A percentile compares a stretch with the other conserved stretches of the same genome.
Conservation (phyloP, 2,797 vertebrate species). For the Ctenopoma kingsleyae region DNA sequence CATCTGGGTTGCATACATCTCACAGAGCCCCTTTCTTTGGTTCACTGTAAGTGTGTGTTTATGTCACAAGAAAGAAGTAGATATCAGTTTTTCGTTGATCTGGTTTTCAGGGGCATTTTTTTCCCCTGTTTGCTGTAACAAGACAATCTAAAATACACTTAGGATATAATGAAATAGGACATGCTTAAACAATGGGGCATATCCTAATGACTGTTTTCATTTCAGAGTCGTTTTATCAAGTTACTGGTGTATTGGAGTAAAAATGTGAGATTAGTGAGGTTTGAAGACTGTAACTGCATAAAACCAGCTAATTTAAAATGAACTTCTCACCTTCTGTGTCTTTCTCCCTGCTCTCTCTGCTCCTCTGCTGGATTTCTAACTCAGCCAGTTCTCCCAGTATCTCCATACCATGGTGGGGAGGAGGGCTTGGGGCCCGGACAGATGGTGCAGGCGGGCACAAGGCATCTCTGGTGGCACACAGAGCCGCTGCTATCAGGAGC, state of each 20-base stretch:
- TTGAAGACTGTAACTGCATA: not conserved
- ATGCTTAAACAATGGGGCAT: not conserved
- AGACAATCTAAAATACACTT: not conserved
- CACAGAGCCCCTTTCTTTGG: slow-evolving; percentile 18
- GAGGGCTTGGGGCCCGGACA: slow-evolving; percentile 44
- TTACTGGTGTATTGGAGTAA: not conserved
- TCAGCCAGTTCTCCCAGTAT: slow-evolving; percentile 94
- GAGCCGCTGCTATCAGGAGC: slow-evolving; percentile 90
- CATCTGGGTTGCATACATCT: slow-evolving; percentile 61
- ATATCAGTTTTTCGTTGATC: slow-evolving; percentile 26
- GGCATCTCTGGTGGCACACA: slow-evolving; percentile 86
- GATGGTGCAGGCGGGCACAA: slow-evolving; percentile 61
- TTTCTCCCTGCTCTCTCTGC: slow-evolving; percentile 55
- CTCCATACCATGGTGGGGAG: slow-evolving; percentile 87
- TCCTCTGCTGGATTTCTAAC: slow-evolving; percentile 87
- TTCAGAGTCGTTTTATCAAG: slow-evolving; percentile 19
- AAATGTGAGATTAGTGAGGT: not conserved
- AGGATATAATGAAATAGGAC: not conserved
- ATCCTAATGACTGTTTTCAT: not conserved
- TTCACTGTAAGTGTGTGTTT: slow-evolving; percentile 37
- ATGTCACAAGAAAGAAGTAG: slow-evolving; percentile 19
- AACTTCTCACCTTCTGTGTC: slow-evolving; percentile 54
- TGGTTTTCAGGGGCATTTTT: slow-evolving; percentile 35
- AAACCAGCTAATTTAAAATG: slow-evolving; percentile 7
- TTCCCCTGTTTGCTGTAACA: slow-evolving; percentile 9